A percentile compares a stretch with the other conserved stretches of the same genome.
Evolutionary conservation across 2,797 vertebrate species (phyloP).

Genomic region (Bryconaethiops microstoma): DNA sequence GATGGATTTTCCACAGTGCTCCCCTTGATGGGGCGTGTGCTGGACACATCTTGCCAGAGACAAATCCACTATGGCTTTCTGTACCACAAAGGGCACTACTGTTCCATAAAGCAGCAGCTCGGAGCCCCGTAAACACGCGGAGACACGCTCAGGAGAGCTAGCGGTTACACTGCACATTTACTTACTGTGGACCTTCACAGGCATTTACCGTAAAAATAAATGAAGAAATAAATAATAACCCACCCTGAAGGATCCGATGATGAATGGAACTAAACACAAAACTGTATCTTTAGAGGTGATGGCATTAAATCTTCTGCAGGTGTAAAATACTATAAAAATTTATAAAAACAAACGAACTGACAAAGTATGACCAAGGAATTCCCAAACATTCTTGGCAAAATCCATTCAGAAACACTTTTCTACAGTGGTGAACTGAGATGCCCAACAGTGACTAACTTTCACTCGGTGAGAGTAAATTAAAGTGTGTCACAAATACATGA

Average conservation of each 20-base stretch:
- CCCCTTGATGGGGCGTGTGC: conserved; percentile 71
- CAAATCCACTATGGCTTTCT: conserved; percentile 61
- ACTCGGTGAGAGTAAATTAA: not conserved
- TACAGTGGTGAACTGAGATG: not conserved
- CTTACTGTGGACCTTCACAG: conserved; percentile 41
- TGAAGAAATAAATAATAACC: not conserved
- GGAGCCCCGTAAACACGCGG: conserved; percentile 43
- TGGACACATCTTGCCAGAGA: conserved; percentile 60
- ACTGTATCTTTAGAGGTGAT: conserved; percentile 1
- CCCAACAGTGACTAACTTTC: not conserved
- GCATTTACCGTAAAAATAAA: conserved; percentile 47
- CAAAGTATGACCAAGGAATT: not conserved
- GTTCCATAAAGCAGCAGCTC: conserved; percentile 56
- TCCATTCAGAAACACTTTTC: not conserved
- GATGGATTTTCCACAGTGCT: conserved; percentile 79
- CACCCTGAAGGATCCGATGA: conserved; percentile 20
- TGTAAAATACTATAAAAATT: conserved; percentile 41
- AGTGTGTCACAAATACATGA: not conserved
- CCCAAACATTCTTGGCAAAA: not conserved
- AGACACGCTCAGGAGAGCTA: conserved; percentile 43
- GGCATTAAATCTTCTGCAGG: conserved; percentile 22
- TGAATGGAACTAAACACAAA: conserved; percentile 40
- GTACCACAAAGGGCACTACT: conserved; percentile 63
- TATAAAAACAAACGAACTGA: conserved; percentile 27
- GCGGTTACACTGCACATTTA: conserved; percentile 43